Conservation (phyloP, 2,797 vertebrate genomes). For the Scarus forsteni region DNA sequence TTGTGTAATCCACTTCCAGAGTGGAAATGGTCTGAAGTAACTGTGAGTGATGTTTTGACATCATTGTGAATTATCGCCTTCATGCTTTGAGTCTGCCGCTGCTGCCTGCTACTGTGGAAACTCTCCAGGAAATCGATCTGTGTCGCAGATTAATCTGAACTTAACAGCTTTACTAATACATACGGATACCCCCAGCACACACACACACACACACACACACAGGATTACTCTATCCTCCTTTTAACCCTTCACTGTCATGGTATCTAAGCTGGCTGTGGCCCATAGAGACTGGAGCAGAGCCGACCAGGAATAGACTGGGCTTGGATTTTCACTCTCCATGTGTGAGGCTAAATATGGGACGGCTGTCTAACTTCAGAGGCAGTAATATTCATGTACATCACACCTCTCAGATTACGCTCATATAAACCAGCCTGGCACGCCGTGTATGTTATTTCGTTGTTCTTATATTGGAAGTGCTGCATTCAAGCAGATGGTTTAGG, state of each 20-base stretch:
- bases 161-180: conserved; percentile 53
- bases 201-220: not conserved
- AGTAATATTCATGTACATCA: conserved; percentile 45
- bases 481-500: not conserved
- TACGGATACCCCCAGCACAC: conserved; percentile 5
- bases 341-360: conserved; percentile 73
- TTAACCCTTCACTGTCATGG: conserved; percentile 56
- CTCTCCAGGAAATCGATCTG: conserved; percentile 28
- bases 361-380: conserved; percentile 52
- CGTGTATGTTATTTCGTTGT: conserved; percentile 34
- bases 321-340: conserved; percentile 59
- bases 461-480: conserved; percentile 1
- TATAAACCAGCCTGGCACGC: conserved; percentile 33
- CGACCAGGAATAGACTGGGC: conserved; percentile 64
- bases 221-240: conserved; percentile 30
- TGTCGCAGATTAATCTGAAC: conserved; percentile 51
- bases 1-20: conserved; percentile 53
- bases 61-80: conserved; percentile 64
- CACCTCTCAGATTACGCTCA: conserved; percentile 58
- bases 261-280: conserved; percentile 26
- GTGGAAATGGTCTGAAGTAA: conserved; percentile 64
- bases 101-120: conserved; percentile 32
- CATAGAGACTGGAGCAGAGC: conserved; percentile 54
- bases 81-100: conserved; percentile 12
- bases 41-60: conserved; percentile 56